Percentiles rank a stretch among this genome's conserved stretches.
phyloP scores from a whole-genome alignment of 2,888 invertebrate species.

The Automeris io region DNA sequence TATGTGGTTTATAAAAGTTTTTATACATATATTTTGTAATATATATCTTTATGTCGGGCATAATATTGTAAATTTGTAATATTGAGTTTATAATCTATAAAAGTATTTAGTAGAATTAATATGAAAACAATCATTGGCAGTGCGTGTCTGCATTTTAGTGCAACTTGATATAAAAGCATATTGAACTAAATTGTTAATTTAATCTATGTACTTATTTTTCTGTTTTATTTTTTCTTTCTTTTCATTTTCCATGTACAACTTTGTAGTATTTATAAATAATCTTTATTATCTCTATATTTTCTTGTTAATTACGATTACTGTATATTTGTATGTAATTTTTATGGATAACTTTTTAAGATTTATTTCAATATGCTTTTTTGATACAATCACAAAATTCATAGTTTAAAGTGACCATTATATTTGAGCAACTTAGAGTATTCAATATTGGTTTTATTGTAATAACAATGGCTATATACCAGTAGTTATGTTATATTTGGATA shows the following conservation, averaged over 20 bases:
- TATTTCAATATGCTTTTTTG: constrained; percentile 73
- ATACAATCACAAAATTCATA: constrained; percentile 53
- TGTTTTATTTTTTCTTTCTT: constrained; percentile 17
- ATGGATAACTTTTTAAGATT: constrained; percentile 27
- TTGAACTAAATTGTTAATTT: constrained; percentile 56
- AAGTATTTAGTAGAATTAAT: constrained; percentile 51
- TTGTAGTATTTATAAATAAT: constrained; percentile 10
- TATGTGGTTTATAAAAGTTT: constrained; percentile 66
- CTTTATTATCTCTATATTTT: constrained; percentile 11
- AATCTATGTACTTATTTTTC: constrained; percentile 13
- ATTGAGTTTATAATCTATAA: constrained; percentile 41
- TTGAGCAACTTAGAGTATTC: constrained; percentile 51
- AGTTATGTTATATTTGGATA: constrained; percentile 1
- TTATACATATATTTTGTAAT: constrained; percentile 65
- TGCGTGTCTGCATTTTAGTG: constrained; percentile 79
- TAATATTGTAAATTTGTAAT: constrained; percentile 58
- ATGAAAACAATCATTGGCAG: constrained; percentile 61
- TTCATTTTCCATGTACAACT: constrained; percentile 9
- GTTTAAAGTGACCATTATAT: constrained; percentile 33
- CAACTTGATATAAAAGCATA: constrained; percentile 72
- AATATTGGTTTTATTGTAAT: constrained; percentile 21
- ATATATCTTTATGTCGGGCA: constrained; percentile 62
- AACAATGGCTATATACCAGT: neutral
- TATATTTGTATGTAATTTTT: constrained; percentile 14
- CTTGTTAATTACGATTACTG: constrained; percentile 11